These are phyloP conservation scores for Apotomis turbidana DNA, from an alignment of 2,888 invertebrate species.

Conservation along the genomic window DNA sequence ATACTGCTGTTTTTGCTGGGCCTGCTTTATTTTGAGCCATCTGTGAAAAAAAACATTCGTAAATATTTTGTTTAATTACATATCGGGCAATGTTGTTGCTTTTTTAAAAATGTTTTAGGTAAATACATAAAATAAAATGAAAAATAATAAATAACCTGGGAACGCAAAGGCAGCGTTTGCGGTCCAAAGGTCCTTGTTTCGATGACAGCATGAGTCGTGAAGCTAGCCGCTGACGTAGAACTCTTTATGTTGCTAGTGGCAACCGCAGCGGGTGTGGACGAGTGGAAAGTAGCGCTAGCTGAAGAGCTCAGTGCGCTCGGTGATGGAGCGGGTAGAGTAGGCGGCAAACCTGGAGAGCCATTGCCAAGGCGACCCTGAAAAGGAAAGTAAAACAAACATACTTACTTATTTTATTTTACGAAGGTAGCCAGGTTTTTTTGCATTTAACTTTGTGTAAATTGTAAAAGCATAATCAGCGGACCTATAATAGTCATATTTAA, in stretches of 20 bases:
- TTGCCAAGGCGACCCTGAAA: constrained; percentile 74
- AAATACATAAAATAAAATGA: not conserved
- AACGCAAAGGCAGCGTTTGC: constrained; percentile 78
- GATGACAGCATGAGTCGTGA: constrained; percentile 79
- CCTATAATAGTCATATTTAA: too few relatives aligned
- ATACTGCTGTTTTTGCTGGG: constrained; percentile 76
- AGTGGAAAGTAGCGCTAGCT: constrained; percentile 85
- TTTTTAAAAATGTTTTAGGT: too few relatives aligned
- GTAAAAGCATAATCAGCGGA: too few relatives aligned
- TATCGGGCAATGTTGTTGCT: too few relatives aligned
- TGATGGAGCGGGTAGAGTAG: constrained; percentile 88
- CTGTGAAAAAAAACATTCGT: constrained; percentile 50
- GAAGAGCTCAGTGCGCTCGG: constrained; percentile 86
- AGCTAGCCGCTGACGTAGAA: constrained; percentile 85
- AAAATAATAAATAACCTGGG: constrained; percentile 62
- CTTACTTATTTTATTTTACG: too few relatives aligned
- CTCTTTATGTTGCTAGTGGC: constrained; percentile 77
- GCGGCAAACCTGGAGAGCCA: constrained; percentile 87
- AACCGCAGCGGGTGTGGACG: constrained; percentile 67
- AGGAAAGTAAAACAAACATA: too few relatives aligned
- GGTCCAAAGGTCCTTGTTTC: constrained; percentile 79
- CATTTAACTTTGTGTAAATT: too few relatives aligned
- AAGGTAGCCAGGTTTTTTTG: too few relatives aligned
- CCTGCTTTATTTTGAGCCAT: constrained; percentile 75
- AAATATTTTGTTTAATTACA: not conserved